phyloP scores from a whole-genome alignment of 2,113 vertebrate species.

The Bathybates hornii region DNA sequence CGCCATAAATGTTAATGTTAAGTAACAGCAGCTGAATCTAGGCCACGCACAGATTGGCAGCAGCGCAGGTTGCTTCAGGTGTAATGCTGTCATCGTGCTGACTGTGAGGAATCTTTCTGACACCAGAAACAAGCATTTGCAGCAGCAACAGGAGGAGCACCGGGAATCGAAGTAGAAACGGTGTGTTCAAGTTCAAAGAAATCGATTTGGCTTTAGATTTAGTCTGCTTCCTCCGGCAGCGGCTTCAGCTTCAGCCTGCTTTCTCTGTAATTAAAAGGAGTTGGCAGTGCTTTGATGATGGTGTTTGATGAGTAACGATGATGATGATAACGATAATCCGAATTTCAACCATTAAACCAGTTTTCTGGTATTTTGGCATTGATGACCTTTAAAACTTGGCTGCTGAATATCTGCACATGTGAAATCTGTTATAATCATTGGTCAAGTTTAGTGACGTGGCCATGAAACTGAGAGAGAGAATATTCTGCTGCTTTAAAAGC shows the following conservation, averaged over 20 bases:
- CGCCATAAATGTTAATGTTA: conserved; percentile 18
- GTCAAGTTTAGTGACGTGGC: background rate
- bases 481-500: background rate
- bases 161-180: background rate
- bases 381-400: background rate
- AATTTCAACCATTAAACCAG: background rate
- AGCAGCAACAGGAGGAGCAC: background rate
- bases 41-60: conserved; percentile 3
- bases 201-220: background rate
- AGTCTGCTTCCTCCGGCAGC: background rate
- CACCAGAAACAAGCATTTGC: background rate
- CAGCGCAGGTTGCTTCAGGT: conserved; percentile 4
- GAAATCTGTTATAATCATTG: background rate
- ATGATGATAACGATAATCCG: background rate
- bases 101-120: background rate
- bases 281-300: background rate
- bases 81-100: background rate
- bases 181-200: background rate
- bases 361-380: background rate
- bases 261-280: background rate
- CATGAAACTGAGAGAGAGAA: background rate
- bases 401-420: background rate
- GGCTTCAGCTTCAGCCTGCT: background rate
- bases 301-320: background rate
- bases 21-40: background rate